Base-by-base conservation (phyloP, 2,113 vertebrate species). In the Rynchops niger region DNA sequence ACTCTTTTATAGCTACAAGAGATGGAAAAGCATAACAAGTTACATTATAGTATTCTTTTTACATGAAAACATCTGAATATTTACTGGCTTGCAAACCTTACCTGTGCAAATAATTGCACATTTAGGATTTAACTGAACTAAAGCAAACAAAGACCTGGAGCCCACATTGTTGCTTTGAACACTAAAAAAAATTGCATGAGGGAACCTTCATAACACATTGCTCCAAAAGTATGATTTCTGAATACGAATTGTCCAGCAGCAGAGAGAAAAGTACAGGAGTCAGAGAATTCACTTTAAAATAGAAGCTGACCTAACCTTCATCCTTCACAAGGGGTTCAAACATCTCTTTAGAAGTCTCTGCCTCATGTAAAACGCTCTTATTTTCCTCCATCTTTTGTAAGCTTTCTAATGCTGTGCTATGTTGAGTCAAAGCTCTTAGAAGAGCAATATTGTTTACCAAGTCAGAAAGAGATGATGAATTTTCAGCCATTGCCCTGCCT, bases 341-440 rank as follows among this genome's bases (percentile, higher is more conserved):
- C 4, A 50, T 78, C 40, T 94, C 82, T 47, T 40, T 21, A 59
- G 40, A 29, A 77, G 56, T 45, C 34, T 65, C 58, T 92, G 36
- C 87, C 79, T 70, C 93, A 26, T 32, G 43, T 11, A 78, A 52
- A 17, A 55, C 6, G 52, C 49, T 18, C 32, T 8, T 29, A 22
- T 70, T 95, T 63, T 94, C 82, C 93, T 95, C 79, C 79, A 98
- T 15, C 63, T 88, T 82, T 87, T 97, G 94, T 81, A 98, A 97
- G 74, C 97, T 98, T 93, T 98, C 98, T 94, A 98, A 92, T 49
- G 98, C 98, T 45, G 97, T 98, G 71, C 87, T 97, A 20, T 98
- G 97, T 65, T 97, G 95, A 59, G 97, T 95, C 80, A 98, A 76
- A 84, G 97, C 97, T 84, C 96, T 96, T 62, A 98, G 52, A 29